Conservation (phyloP, 1,140 invertebrate species). For the Brachionus asplanchnoidis region DNA sequence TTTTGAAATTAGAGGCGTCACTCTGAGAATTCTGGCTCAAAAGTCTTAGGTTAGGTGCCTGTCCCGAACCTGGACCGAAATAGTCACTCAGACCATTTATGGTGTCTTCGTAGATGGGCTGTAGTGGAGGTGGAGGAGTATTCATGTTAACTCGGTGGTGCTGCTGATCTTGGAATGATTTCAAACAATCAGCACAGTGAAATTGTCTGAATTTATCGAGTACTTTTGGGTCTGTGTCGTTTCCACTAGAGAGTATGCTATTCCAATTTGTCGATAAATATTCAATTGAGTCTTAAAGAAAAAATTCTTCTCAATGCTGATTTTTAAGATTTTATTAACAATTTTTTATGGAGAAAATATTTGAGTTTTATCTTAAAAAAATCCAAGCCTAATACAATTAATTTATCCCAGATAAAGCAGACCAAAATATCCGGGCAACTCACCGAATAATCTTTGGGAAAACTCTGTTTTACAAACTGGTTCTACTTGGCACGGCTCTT, state of each 20-base stretch:
- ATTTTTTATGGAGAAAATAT: background rate
- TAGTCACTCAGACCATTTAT: conserved; percentile 14
- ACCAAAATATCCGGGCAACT: background rate
- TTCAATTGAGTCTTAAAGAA: conserved; percentile 28
- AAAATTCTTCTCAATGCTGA: background rate
- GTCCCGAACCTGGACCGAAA: background rate
- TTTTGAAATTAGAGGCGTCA: background rate
- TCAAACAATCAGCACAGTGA: conserved; percentile 42
- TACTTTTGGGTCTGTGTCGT: conserved; percentile 20
- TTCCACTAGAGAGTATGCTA: background rate
- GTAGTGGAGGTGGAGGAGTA: conserved; percentile 9
- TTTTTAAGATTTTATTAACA: background rate
- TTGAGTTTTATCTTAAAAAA: background rate
- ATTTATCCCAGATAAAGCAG: background rate
- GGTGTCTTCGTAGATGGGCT: conserved; percentile 13
- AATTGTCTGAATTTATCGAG: conserved; percentile 33
- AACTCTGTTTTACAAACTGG: background rate
- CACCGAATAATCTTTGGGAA: background rate
- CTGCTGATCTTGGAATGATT: conserved; percentile 37
- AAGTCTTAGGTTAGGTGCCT: background rate
- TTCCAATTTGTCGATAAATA: conserved; percentile 35
- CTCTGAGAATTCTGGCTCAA: background rate
- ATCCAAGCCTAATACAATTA: background rate
- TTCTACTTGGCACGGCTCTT: background rate
- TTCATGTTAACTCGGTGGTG: conserved; percentile 11